Conservation (phyloP, 2,797 vertebrate genomes). For the Lagocephalus sceleratus region DNA sequence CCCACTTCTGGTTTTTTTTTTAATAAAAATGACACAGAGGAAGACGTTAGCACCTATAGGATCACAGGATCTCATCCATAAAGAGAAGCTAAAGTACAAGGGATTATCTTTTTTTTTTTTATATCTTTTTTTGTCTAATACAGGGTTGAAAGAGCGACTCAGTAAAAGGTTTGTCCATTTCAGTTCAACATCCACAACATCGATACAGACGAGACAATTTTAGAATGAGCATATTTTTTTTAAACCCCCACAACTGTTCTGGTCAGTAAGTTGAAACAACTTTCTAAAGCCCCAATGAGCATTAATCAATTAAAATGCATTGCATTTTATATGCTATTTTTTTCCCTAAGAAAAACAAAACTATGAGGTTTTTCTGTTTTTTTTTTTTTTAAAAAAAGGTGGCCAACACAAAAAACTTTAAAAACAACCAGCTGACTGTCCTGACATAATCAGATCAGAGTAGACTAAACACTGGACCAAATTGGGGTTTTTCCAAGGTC, state of each 20-base stretch:
- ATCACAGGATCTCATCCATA: too few species aligned
- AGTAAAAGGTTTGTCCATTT: slow-evolving; percentile 16
- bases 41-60: too few species aligned
- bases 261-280: slow-evolving; percentile 36
- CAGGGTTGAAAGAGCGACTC: slow-evolving; percentile 27
- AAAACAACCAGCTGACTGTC: slow-evolving; percentile 40
- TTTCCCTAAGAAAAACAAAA: slow-evolving; percentile 31
- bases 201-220: slow-evolving; percentile 22
- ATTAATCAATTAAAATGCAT: slow-evolving; percentile 37
- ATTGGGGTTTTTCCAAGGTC: slow-evolving; percentile 47
- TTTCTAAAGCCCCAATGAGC: slow-evolving; percentile 31
- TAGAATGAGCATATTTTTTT: slow-evolving; percentile 38
- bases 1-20: slow-evolving; percentile 1
- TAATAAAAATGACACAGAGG: background rate
- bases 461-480: slow-evolving; percentile 48
- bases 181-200: slow-evolving; percentile 3
- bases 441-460: slow-evolving; percentile 35
- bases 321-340: slow-evolving; percentile 31
- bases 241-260: slow-evolving; percentile 34
- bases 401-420: slow-evolving; percentile 32
- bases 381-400: too few species aligned
- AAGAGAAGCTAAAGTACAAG: slow-evolving; percentile 1
- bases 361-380: slow-evolving; percentile 20
- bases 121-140: slow-evolving; percentile 14
- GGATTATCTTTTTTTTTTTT: slow-evolving; percentile 47